Base-by-base conservation (phyloP, 2,113 vertebrate species). In the Aphyosemion australe region DNA sequence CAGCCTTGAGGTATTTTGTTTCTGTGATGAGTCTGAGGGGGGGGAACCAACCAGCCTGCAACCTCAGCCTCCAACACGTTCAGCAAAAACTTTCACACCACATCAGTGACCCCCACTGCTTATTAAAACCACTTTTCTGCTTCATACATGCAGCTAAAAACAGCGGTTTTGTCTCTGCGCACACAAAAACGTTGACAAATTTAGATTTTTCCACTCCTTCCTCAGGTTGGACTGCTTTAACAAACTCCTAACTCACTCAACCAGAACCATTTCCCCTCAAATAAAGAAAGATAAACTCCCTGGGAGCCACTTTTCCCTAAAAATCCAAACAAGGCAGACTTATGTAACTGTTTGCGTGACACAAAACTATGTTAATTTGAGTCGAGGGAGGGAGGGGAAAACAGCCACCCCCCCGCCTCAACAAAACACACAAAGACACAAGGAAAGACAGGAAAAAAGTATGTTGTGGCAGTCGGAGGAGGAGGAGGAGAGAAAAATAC, bases 321-420 rank as follows among this genome's bases (percentile, higher is more conserved):
- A 37, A 78, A 69, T 31, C 26, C 12, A 53, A 84, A 79, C 85
- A 79, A 71, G 79, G 75, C 77, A 72, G 61, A 56, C 72, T 87
- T 87, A 86, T 79, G 65, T 80, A 87, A 88, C 53, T 46, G 52
- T 80, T 87, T 82, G 90, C 85, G 90, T 91, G 89, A 91, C 86
- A 90, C 78, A 50, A 77, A 92, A 89, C 87, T 88, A 88, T 90
- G 89, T 89, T 91, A 84, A 90, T 91, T 89, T 87, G 88, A 85
- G 84, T 85, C 61, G 47, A 86, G 82, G 87, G 83, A 79, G 78
- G 87, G 83, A 75, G 31, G 69, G 69, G 26, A 76, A 83, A 81
- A 86, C 69, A 80, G 52, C 73, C 65, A 70, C 74, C 74, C 65
- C 52, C 14, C 50, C 20, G 10, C 48, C 48, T 10, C 32, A 55